Percentiles rank a stretch among this genome's conserved stretches.
Conservation (phyloP, 2,113 vertebrate species). For the Zeus faber region DNA sequence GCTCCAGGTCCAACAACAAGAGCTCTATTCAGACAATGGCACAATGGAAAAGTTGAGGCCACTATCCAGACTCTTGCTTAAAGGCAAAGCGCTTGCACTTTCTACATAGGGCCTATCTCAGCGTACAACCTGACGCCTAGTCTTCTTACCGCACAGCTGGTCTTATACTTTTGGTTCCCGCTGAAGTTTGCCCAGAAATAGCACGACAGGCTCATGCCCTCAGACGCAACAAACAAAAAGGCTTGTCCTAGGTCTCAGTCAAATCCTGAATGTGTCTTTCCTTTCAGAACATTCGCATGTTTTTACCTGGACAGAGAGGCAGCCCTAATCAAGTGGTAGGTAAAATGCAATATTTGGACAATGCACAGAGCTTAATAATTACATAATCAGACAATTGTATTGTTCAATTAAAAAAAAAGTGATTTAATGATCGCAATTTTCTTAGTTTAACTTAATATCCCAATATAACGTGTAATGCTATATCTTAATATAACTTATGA, state of each 20-base stretch:
- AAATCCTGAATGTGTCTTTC: conserved; percentile 6
- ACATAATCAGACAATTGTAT: too few relatives aligned
- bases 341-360: too few relatives aligned
- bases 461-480: too few relatives aligned
- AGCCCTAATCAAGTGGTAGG: too few relatives aligned
- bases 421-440: too few relatives aligned
- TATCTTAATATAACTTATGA: too few relatives aligned
- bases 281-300: neutral
- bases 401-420: too few relatives aligned
- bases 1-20: conserved; percentile 45
- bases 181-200: conserved; percentile 47
- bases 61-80: conserved; percentile 30
- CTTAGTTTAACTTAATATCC: too few relatives aligned
- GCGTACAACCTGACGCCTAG: conserved; percentile 47
- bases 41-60: conserved; percentile 57
- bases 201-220: conserved; percentile 36
- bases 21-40: conserved; percentile 51
- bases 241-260: conserved; percentile 15
- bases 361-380: too few relatives aligned
- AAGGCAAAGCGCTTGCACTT: conserved; percentile 41
- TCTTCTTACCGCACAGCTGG: conserved; percentile 37
- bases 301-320: neutral
- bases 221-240: conserved; percentile 22
- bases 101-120: conserved; percentile 19
- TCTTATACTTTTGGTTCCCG: conserved; percentile 19